Evolutionary conservation across 2,797 vertebrate genomes (phyloP).

Genomic region (Delichon dasypus): DNA sequence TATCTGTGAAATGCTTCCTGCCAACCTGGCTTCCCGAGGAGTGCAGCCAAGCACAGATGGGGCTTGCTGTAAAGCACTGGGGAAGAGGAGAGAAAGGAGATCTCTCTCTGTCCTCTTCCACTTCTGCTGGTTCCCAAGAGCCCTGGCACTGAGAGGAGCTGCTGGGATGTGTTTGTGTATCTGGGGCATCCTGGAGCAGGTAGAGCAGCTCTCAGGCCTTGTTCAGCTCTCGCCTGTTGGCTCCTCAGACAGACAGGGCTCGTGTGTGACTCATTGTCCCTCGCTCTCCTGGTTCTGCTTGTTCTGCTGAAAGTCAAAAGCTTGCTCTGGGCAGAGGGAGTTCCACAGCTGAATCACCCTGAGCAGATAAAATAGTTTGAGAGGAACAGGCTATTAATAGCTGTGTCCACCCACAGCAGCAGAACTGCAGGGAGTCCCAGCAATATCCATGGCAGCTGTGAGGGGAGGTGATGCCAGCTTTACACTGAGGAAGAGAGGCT

Average conservation of each 20-base stretch:
- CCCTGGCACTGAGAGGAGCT: not conserved
- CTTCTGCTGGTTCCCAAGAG: not conserved
- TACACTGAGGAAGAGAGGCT: not conserved
- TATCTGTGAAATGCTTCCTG: not conserved
- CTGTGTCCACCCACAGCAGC: not conserved
- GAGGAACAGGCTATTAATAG: slow-evolving; percentile 39
- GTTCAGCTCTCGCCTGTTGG: not conserved
- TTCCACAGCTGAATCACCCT: slow-evolving; percentile 14
- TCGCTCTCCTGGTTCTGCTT: not conserved
- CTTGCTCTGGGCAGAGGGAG: not conserved
- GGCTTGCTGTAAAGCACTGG: not conserved
- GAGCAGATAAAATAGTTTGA: not conserved
- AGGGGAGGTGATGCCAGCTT: not conserved
- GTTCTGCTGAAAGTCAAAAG: not conserved
- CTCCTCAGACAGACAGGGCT: not conserved
- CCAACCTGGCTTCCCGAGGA: not conserved
- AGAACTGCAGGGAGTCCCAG: not conserved
- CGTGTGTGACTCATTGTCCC: not conserved
- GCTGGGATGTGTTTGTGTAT: not conserved
- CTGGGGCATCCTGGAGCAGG: not conserved
- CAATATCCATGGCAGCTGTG: not conserved
- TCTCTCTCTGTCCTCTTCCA: not conserved
- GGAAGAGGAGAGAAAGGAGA: not conserved
- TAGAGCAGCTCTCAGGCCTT: not conserved
- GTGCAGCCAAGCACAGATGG: not conserved